phyloP scores from a whole-genome alignment of 2,888 invertebrate species.

The Conus canariensis region DNA sequence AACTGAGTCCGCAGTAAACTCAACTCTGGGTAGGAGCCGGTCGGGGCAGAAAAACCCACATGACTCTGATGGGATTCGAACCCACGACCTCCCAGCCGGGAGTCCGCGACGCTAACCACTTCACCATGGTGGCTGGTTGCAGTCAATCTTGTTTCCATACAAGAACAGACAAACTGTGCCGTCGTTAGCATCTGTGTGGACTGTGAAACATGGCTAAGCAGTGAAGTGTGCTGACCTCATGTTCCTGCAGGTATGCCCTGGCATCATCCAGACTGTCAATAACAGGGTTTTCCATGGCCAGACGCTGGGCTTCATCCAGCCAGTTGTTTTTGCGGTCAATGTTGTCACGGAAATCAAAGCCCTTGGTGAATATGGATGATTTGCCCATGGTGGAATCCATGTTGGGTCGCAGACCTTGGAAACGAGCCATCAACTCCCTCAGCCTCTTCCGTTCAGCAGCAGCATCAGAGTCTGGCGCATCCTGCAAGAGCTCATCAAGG shows the following conservation, averaged over 20 bases:
- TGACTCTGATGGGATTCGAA: too few relatives aligned
- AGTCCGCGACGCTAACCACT: too few relatives aligned
- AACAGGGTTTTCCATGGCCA: constrained; percentile 68
- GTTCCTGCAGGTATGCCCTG: constrained; percentile 69
- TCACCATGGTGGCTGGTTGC: too few relatives aligned
- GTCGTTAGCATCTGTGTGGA: too few relatives aligned
- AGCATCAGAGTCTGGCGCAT: constrained; percentile 90
- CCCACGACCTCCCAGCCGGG: too few relatives aligned
- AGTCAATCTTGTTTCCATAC: neutral
- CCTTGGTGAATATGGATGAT: constrained; percentile 94
- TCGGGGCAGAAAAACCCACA: too few relatives aligned
- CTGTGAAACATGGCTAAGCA: too few relatives aligned
- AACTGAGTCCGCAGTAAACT: too few relatives aligned
- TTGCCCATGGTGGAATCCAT: constrained; percentile 95
- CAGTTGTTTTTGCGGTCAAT: constrained; percentile 88
- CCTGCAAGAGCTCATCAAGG: constrained; percentile 90
- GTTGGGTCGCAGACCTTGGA: constrained; percentile 88
- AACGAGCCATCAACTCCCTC: constrained; percentile 87
- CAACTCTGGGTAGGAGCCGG: too few relatives aligned
- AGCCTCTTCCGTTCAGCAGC: constrained; percentile 89
- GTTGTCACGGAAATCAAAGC: constrained; percentile 93
- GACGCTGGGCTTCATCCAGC: constrained; percentile 79
- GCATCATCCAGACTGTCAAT: constrained; percentile 74
- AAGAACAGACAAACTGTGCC: neutral
- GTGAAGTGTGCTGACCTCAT: constrained; percentile 63